Percentiles rank a stretch among this genome's conserved stretches.
Evolutionary conservation across 2,113 vertebrate genomes (phyloP).

Genomic region (Lathamus discolor): DNA sequence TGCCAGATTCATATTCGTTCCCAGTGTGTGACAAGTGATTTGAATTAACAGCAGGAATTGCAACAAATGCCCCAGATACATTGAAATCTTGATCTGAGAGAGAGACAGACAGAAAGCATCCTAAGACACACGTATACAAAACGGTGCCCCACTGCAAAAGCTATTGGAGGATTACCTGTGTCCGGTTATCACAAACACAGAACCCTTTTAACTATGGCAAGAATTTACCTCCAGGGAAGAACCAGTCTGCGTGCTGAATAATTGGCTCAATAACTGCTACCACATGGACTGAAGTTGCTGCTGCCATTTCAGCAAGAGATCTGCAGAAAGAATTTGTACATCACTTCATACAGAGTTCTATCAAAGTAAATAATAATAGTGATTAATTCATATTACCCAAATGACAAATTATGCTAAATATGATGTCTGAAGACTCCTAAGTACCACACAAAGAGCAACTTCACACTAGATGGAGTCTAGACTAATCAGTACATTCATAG

Average conservation of each 20-base stretch:
- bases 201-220: not conserved
- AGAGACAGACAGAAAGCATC: not conserved
- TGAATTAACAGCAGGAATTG: constrained; percentile 80
- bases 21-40: constrained; percentile 81
- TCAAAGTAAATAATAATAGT: not conserved
- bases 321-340: constrained; percentile 64
- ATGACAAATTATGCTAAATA: not conserved
- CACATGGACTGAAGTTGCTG: constrained; percentile 95
- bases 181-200: not conserved
- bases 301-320: constrained; percentile 94
- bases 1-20: constrained; percentile 81
- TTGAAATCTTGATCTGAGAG: constrained; percentile 94
- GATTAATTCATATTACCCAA: not conserved
- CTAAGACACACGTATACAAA: not conserved
- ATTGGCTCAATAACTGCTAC: constrained; percentile 95
- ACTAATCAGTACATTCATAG: not conserved
- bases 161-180: not conserved
- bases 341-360: not conserved
- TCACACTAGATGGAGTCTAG: not conserved
- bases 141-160: not conserved
- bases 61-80: constrained; percentile 92
- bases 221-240: constrained; percentile 92
- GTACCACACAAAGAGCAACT: not conserved
- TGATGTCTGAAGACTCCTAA: not conserved
- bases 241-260: constrained; percentile 97